Evolutionary conservation across 2,113 vertebrate genomes (phyloP).

Genomic region (Setophaga petechia): DNA sequence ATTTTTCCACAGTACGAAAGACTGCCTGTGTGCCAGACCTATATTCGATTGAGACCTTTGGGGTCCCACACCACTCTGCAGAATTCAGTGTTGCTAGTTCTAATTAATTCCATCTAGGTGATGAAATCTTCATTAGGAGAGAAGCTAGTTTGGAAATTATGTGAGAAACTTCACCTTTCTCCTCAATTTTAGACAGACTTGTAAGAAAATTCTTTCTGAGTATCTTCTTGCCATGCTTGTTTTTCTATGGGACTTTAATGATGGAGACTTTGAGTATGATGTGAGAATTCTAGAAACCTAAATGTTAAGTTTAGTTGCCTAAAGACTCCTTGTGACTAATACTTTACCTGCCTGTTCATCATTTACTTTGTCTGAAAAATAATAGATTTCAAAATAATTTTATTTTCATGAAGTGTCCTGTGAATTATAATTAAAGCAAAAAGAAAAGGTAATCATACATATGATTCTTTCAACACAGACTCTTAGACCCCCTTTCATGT

Average conservation of each 20-base stretch:
- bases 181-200: neutral
- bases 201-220: neutral
- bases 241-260: neutral
- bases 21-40: neutral
- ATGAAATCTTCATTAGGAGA: conserved; percentile 3
- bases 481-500: neutral
- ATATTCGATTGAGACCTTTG: neutral
- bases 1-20: neutral
- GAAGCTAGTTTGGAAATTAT: neutral
- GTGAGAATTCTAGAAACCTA: neutral
- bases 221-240: neutral
- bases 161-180: neutral
- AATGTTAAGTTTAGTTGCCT: neutral
- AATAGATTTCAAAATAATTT: neutral
- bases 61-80: neutral
- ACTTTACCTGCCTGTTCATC: neutral
- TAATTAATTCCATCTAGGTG: neutral
- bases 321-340: neutral
- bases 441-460: neutral
- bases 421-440: neutral
- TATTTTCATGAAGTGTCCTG: neutral
- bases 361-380: neutral
- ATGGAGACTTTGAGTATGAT: neutral
- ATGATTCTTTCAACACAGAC: neutral
- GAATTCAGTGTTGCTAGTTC: neutral